Conservation (phyloP, 2,113 vertebrate species). For the Sorex araneus region DNA sequence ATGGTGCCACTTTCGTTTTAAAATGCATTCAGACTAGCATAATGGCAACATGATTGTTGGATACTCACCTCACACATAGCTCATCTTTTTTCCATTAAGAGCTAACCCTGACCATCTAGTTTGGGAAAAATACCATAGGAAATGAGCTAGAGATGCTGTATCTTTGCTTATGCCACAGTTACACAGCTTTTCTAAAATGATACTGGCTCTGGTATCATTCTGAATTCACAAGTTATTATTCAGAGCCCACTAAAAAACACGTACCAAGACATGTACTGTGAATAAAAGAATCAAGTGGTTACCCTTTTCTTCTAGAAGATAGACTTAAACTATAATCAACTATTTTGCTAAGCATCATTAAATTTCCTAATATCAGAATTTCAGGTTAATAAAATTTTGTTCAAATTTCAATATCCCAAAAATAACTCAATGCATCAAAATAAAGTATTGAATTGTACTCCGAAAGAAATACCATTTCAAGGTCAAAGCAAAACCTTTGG, state of each 20-base stretch:
- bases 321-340: constrained; percentile 35
- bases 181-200: not conserved
- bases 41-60: constrained; percentile 70
- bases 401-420: not conserved
- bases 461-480: constrained; percentile 31
- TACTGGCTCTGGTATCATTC: not conserved
- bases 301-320: not conserved
- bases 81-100: constrained; percentile 41
- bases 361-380: constrained; percentile 30
- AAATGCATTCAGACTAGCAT: constrained; percentile 40
- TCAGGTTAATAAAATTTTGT: constrained; percentile 24
- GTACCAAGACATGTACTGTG: not conserved
- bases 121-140: constrained; percentile 53
- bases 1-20: constrained; percentile 37
- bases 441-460: constrained; percentile 18
- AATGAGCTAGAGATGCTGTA: constrained; percentile 8
- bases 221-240: constrained; percentile 46
- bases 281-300: constrained; percentile 22
- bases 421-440: constrained; percentile 10
- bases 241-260: not conserved
- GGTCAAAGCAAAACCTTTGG: constrained; percentile 6
- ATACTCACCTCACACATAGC: constrained; percentile 15
- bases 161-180: not conserved
- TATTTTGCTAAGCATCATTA: constrained; percentile 48
- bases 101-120: constrained; percentile 31